Percentiles rank a stretch among this genome's conserved stretches.
Conservation (phyloP, 2,797 vertebrate species). For the Rhincodon typus region DNA sequence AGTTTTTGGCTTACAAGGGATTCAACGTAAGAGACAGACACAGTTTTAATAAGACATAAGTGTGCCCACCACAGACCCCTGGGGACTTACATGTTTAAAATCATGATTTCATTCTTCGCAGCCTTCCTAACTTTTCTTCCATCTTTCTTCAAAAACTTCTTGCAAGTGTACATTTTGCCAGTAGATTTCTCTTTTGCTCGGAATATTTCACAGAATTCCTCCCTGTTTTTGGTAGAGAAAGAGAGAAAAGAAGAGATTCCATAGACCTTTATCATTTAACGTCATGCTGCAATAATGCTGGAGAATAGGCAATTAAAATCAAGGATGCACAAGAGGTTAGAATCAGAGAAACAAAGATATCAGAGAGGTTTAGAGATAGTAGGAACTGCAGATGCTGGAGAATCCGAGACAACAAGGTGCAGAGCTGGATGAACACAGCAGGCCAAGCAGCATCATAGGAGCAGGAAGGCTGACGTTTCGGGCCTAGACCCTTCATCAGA, state of each 20-base stretch:
- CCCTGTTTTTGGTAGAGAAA: slow-evolving; percentile 56
- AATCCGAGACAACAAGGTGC: too few species aligned
- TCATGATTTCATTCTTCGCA: slow-evolving; percentile 94
- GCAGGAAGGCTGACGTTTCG: too few species aligned
- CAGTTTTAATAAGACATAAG: neutral
- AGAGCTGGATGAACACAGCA: too few species aligned
- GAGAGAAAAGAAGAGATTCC: neutral
- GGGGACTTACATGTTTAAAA: slow-evolving; percentile 86
- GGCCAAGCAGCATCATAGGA: too few species aligned
- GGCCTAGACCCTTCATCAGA: too few species aligned
- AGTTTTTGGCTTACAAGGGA: neutral
- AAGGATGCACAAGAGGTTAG: too few species aligned
- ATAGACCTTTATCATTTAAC: neutral
- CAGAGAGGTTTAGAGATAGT: too few species aligned
- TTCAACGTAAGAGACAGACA: neutral
- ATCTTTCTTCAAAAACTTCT: slow-evolving; percentile 93
- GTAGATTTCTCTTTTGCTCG: slow-evolving; percentile 91
- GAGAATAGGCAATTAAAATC: neutral
- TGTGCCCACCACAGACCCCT: neutral
- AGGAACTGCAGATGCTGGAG: too few species aligned
- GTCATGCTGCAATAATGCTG: neutral
- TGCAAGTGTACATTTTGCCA: slow-evolving; percentile 90
- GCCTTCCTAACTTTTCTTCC: slow-evolving; percentile 93
- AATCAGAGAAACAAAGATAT: too few species aligned
- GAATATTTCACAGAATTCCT: slow-evolving; percentile 98